Base-by-base conservation (phyloP, 1,140 invertebrate genomes). In the Aphaenogaster rudis region DNA sequence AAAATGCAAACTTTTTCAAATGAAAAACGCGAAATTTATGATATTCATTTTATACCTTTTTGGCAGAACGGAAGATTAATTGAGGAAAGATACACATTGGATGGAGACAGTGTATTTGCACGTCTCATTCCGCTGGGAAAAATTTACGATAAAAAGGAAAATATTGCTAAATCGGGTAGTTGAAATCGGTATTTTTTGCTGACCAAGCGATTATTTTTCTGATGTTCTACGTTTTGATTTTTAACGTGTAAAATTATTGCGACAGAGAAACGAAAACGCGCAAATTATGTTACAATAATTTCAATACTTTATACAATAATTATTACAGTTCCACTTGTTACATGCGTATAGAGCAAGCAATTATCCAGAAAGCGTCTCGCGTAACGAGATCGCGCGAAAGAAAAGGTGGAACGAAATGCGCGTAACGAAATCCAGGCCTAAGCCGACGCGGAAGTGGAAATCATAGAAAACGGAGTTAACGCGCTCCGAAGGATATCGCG, bases 401-500 rank as follows among this genome's bases (percentile, higher is more conserved):
- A 64, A 64, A 78, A 33, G 33, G 36, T 0, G 36, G 13, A 21
- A n/a, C 8, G 36, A 76, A 52, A 33, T 6, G 33, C 39, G 36
- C 39, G 21, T 42, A 45, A 66, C 11, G 15, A 80, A 80, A 42
- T 67, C 17, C 13, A 21, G 28, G 52, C 28, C 39, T 59, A 74
- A 48, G 48, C 13, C 17, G 11, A 48, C 8, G 39, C 69, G 80
- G 69, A 84, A 84, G 54, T 84, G 80, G 42, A 84, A 76, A 76
- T 84, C 39, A 50, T 61, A 50, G 74, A 66, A 85, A 86, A 50
- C 36, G 50, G 57, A 74, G 48, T 86, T 54, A 57, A 66, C 57
- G 63, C 33, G 54, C 28, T 57, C 48, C 61, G 61, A 45, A 86
- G 39, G 59, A 71, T 76, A 86, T 63, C 77, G 71, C 59, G 88